Conservation (phyloP, 2,113 vertebrate species). For the Osmerus eperlanus region DNA sequence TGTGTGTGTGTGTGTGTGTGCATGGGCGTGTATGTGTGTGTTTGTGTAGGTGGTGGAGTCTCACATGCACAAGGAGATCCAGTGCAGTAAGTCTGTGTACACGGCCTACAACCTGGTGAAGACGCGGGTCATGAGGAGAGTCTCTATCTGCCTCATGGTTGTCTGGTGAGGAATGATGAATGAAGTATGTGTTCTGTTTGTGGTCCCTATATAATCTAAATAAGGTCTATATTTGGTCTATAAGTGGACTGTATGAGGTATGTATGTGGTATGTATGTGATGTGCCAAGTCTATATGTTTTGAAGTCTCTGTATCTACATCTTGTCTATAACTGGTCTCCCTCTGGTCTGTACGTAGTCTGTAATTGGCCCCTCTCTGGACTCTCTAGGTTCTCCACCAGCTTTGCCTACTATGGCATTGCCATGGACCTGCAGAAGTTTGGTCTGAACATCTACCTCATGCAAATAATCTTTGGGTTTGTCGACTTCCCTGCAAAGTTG, state of each 20-base stretch:
- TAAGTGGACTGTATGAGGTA: background rate
- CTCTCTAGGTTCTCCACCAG: slow-evolving; percentile 79
- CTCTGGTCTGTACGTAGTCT: background rate
- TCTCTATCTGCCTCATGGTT: slow-evolving; percentile 68
- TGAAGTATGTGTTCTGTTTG: too few species aligned
- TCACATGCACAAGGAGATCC: slow-evolving; percentile 76
- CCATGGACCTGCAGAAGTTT: slow-evolving; percentile 92
- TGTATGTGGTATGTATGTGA: background rate
- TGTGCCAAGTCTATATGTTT: background rate
- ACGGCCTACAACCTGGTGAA: slow-evolving; percentile 67
- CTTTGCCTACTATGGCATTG: slow-evolving; percentile 90
- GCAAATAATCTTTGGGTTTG: slow-evolving; percentile 85
- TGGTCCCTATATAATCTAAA: background rate
- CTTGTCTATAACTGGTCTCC: background rate
- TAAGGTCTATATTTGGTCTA: background rate
- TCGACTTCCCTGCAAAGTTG: slow-evolving; percentile 87
- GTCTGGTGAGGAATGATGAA: slow-evolving; percentile 66
- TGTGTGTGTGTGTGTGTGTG: background rate
- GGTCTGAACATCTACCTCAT: slow-evolving; percentile 88
- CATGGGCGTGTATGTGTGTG: slow-evolving; percentile 9
- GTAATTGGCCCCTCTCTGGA: background rate
- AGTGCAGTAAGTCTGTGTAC: background rate
- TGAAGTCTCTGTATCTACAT: background rate
- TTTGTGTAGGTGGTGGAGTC: slow-evolving; percentile 69
- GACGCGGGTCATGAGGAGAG: slow-evolving; percentile 66